These are phyloP conservation scores for Carabus problematicus DNA, from an alignment of 2,888 invertebrate species.

Conservation along the genomic window DNA sequence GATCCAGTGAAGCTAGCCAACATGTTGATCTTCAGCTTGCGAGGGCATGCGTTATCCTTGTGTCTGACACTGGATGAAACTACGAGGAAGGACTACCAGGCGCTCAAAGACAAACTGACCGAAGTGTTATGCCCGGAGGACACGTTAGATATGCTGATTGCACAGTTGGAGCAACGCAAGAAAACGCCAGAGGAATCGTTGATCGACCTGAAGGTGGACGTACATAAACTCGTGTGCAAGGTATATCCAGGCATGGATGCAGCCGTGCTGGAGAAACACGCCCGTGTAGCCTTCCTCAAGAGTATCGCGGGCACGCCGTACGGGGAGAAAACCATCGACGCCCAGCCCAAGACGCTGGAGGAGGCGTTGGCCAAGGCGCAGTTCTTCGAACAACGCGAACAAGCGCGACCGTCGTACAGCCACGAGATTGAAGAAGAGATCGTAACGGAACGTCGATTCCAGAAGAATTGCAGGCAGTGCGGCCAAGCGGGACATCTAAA, in stretches of 20 bases:
- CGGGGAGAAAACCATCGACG: conserved; percentile 37
- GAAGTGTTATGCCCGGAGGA: conserved; percentile 36
- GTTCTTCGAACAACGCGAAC: conserved; percentile 36
- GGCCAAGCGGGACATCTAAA: conserved; percentile 11
- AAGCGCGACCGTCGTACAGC: neutral
- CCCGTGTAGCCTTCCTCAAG: conserved; percentile 31
- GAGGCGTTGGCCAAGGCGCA: conserved; percentile 30
- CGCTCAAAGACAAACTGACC: conserved; percentile 25
- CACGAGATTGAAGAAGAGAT: conserved; percentile 1
- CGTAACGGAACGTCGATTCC: conserved; percentile 3
- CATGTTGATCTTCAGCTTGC: conserved; percentile 36
- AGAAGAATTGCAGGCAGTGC: conserved; percentile 7
- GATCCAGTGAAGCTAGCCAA: conserved; percentile 33
- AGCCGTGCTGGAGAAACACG: conserved; percentile 30
- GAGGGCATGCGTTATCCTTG: conserved; percentile 34
- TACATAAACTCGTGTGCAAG: conserved; percentile 32
- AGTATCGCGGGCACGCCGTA: conserved; percentile 35
- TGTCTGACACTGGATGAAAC: conserved; percentile 34
- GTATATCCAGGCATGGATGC: conserved; percentile 39
- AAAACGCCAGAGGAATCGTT: conserved; percentile 24
- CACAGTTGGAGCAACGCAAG: conserved; percentile 30
- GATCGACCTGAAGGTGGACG: conserved; percentile 33
- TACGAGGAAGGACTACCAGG: conserved; percentile 34
- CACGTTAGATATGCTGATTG: conserved; percentile 31
- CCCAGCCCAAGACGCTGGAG: conserved; percentile 36